Evolutionary conservation across 1,140 invertebrate species (phyloP).

Genomic region (Theocolax elegans): DNA sequence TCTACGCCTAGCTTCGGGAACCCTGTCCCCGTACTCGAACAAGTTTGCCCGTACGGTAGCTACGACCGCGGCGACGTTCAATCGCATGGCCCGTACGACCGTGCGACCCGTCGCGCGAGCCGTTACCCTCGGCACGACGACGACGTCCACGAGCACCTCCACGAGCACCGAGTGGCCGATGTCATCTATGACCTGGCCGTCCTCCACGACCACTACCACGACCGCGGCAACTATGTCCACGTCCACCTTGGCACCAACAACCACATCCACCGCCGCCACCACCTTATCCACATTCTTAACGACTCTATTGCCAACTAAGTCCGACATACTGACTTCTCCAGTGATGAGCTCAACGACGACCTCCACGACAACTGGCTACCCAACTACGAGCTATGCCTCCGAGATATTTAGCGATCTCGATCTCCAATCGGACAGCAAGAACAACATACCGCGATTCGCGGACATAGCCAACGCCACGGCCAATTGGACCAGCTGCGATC

Average conservation of each 20-base stretch:
- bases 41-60: conserved; percentile 47
- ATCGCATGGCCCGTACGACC: conserved; percentile 60
- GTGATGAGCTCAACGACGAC: conserved; percentile 64
- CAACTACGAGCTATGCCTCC: conserved; percentile 63
- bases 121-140: conserved; percentile 47
- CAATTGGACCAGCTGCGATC: neutral
- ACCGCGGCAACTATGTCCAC: conserved; percentile 47
- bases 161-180: conserved; percentile 54
- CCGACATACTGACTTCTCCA: conserved; percentile 48
- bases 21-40: conserved; percentile 38
- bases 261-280: conserved; percentile 46
- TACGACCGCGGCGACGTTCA: conserved; percentile 54
- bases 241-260: conserved; percentile 53
- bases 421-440: conserved; percentile 48
- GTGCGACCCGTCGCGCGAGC: conserved; percentile 60
- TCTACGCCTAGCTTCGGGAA: conserved; percentile 50
- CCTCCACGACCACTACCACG: conserved; percentile 21
- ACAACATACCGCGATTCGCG: conserved; percentile 34
- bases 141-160: conserved; percentile 57
- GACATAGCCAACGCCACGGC: neutral
- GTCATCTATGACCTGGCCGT: conserved; percentile 31
- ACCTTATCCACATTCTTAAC: conserved; percentile 57
- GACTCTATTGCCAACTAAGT: conserved; percentile 47
- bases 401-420: conserved; percentile 46
- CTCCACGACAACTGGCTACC: conserved; percentile 54